Conservation (phyloP, 1,140 invertebrate species). For the Heliconius melpomene region DNA sequence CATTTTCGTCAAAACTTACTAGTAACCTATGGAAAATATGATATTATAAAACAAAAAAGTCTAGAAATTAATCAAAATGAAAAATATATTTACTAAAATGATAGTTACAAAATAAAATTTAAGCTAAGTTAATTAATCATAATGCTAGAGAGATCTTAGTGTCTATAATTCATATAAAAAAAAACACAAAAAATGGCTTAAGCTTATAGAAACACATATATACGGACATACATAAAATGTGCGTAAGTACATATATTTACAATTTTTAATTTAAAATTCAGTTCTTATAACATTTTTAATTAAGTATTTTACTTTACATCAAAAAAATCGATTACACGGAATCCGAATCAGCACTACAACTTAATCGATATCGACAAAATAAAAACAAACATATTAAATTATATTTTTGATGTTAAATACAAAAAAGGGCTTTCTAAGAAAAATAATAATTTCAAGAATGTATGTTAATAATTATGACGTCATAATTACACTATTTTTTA, state of each 20-base stretch:
- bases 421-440: no score
- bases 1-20: neutral
- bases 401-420: no score
- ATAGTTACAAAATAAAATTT: neutral
- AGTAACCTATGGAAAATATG: neutral
- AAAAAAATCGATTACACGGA: no score
- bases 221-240: neutral
- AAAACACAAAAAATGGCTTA: neutral
- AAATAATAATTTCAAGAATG: no score
- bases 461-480: no score
- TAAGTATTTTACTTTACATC: neutral
- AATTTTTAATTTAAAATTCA: neutral
- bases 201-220: neutral
- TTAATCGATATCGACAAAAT: no score
- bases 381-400: no score
- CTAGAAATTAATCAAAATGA: neutral
- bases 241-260: conserved; percentile 11
- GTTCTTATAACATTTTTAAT: neutral
- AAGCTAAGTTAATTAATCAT: neutral
- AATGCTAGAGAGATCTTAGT: neutral
- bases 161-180: neutral
- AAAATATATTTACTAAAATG: neutral
- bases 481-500: no score
- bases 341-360: no score
- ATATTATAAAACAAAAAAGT: neutral